Percentiles rank a stretch among this genome's conserved stretches.
Conservation (phyloP, 2,888 invertebrate genomes). For the Nephrocerus scutellatus region DNA sequence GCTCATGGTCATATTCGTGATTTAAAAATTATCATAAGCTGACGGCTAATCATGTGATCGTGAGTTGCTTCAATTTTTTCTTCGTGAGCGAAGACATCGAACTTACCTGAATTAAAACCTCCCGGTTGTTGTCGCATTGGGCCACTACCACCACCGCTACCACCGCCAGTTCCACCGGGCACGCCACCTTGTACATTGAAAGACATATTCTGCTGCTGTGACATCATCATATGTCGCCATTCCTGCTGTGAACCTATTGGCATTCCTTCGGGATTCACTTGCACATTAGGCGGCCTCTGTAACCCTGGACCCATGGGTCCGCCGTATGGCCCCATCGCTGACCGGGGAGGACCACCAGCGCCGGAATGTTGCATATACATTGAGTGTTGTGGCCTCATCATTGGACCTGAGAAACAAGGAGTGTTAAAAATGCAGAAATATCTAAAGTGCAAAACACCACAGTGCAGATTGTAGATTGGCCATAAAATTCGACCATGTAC, state of each 20-base stretch:
- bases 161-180: conserved; percentile 29
- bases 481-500: neutral
- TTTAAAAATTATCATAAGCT: no score
- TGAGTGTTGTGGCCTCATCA: conserved; percentile 60
- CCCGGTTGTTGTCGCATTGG: conserved; percentile 43
- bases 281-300: conserved; percentile 55
- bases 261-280: conserved; percentile 54
- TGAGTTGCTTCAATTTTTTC: no score
- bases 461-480: neutral
- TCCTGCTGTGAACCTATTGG: conserved; percentile 46
- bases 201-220: conserved; percentile 48
- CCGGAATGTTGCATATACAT: conserved; percentile 52
- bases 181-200: conserved; percentile 27
- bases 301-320: conserved; percentile 48
- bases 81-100: neutral
- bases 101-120: conserved; percentile 41
- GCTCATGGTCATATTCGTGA: no score
- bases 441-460: conserved; percentile 3
- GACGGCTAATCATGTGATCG: no score
- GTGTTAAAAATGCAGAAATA: neutral
- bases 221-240: conserved; percentile 49
- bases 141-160: conserved; percentile 26
- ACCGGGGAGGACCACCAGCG: conserved; percentile 38
- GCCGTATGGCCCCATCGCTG: conserved; percentile 37
- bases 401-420: conserved; percentile 50